Evolutionary conservation across 2,113 vertebrate genomes (phyloP), one percentile per base, ranked within the genome.

Genomic region (Salminus brasiliensis): DNA sequence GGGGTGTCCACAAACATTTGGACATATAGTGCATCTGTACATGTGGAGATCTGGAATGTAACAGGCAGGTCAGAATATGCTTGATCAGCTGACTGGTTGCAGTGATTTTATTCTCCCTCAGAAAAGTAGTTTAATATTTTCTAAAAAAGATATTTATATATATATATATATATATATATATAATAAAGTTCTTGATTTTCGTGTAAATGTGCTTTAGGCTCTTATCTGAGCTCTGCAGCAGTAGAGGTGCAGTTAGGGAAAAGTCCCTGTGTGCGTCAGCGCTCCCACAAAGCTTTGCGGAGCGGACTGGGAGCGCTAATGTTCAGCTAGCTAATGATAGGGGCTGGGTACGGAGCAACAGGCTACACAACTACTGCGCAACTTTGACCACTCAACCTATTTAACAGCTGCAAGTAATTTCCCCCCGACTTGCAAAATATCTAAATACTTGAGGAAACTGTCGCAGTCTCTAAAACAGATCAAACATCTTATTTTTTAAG

Each of bases 221-320:
- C 1, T 21, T 49, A 49, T 49, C 18, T 21, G 18, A 15, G 45
- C 5, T 16, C 2, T 30, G 5, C 8, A 4, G 29, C 10, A 25
- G 25, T 11, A 15, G 29, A 32, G 0, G 21, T 23, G 30, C 21
- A 13, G 21, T 47, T 18, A 10, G 25, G 23, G 12, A 32, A 60
- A 63, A 36, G 41, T 36, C 41, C 11, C 1, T 52, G 39, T 21
- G 27, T 80, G 80, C 72, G 80, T 82, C 83, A 76, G 52, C 25
- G 80, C 72, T 82, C 82, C 85, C 85, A 84, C 68, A 82, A 84
- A 66, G 65, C 82, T 76, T 59, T 53, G 73, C 69, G 65, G 29
- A 43, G 32, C 27, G 23, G 78, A 66, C 59, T 69, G 66, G 60
- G 77, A 68, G 59, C 25, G 43, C 43, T 45, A 45, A 45, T 49